Evolutionary conservation across 1,140 invertebrate species (phyloP).

Genomic region (Scaptomyza graminum): DNA sequence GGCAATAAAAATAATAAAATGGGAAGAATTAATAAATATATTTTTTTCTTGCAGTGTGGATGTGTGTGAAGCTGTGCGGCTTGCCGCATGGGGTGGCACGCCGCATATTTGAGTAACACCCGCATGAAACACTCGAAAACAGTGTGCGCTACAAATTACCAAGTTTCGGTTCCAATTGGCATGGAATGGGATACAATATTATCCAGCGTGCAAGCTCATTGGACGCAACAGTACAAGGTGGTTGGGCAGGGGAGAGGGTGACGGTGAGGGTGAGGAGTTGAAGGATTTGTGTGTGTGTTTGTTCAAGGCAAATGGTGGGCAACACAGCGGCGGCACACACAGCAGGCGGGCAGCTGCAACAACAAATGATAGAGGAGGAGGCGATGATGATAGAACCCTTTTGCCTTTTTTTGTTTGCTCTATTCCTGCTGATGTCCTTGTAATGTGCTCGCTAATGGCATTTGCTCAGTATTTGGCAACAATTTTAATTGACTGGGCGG

Average conservation of each 20-base stretch:
- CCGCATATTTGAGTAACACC: conserved; percentile 77
- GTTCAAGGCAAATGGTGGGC: conserved; percentile 63
- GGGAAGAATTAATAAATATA: no score
- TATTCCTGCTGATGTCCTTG: conserved; percentile 65
- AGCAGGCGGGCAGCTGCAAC: conserved; percentile 79
- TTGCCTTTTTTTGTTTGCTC: conserved; percentile 57
- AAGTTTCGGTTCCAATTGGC: conserved; percentile 30
- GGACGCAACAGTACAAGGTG: conserved; percentile 31
- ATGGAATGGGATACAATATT: conserved; percentile 13
- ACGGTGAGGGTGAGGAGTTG: conserved; percentile 1
- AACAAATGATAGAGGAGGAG: conserved; percentile 47
- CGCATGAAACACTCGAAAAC: conserved; percentile 71
- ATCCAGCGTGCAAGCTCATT: conserved; percentile 62
- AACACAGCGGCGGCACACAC: conserved; percentile 25
- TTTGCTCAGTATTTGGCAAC: conserved; percentile 75
- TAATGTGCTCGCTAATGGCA: conserved; percentile 78
- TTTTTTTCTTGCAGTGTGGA: not conserved
- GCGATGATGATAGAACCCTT: conserved; percentile 40
- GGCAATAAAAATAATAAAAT: no score
- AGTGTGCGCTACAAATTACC: conserved; percentile 68
- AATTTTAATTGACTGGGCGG: conserved; percentile 78
- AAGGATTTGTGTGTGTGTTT: conserved; percentile 53
- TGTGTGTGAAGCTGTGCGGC: conserved; percentile 43
- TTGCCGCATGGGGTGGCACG: conserved; percentile 26
- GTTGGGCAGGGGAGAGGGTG: no score